Conservation (phyloP, 1,140 invertebrate species). For the Physella acuta region DNA sequence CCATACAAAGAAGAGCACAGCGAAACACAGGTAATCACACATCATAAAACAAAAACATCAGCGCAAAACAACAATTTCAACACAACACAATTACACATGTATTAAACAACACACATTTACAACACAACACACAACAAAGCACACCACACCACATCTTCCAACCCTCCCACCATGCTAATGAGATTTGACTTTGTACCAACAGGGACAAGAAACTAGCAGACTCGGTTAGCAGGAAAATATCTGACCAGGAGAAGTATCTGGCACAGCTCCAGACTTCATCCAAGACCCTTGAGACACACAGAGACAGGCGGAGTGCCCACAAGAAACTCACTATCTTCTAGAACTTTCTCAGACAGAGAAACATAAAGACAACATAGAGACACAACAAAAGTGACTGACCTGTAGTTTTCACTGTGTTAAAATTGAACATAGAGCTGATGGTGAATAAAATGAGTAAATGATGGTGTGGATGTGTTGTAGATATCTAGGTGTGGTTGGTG, state of each 20-base stretch:
- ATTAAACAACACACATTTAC: too few relatives aligned
- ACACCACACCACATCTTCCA: too few relatives aligned
- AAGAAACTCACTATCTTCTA: conserved; percentile 32
- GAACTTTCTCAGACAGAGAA: too few relatives aligned
- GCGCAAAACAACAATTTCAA: background rate
- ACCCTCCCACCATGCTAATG: too few relatives aligned
- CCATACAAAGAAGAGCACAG: too few relatives aligned
- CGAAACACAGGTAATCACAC: too few relatives aligned
- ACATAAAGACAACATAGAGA: too few relatives aligned
- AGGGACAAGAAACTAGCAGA: conserved; percentile 29
- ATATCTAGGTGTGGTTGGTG: background rate
- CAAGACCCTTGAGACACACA: conserved; percentile 26
- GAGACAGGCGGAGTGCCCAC: conserved; percentile 31
- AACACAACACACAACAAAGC: too few relatives aligned
- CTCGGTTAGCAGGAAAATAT: conserved; percentile 25
- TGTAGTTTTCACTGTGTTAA: background rate
- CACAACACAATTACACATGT: background rate
- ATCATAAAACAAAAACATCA: conserved; percentile 1
- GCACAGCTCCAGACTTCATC: conserved; percentile 24
- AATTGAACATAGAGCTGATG: background rate
- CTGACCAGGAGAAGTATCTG: conserved; percentile 24
- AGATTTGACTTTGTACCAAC: background rate
- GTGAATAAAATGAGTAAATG: background rate
- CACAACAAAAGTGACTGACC: too few relatives aligned
- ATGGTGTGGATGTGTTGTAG: background rate